Evolutionary conservation across 2,113 vertebrate genomes (phyloP).

Genomic region (Pogonocichla stellata): DNA sequence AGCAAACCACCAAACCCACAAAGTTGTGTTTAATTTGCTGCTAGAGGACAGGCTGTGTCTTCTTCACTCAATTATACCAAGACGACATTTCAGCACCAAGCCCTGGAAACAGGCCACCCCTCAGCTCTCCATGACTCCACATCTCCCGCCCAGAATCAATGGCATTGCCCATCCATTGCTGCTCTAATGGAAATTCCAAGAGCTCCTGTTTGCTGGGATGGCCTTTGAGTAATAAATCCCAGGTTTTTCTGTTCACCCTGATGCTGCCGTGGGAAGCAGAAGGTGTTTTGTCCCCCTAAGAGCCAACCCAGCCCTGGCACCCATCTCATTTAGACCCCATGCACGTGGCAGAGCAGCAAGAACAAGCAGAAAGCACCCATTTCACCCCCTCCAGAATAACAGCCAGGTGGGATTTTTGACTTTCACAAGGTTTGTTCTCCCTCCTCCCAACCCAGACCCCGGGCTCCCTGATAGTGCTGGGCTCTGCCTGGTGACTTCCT

Average conservation of each 20-base stretch:
- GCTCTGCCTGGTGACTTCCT: slow-evolving; percentile 19
- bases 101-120: background rate
- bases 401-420: background rate
- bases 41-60: slow-evolving; percentile 37
- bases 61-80: background rate
- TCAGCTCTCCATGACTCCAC: background rate
- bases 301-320: background rate
- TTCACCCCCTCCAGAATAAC: background rate
- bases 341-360: background rate
- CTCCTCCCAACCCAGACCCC: background rate
- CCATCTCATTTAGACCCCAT: background rate
- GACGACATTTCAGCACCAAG: background rate
- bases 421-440: background rate
- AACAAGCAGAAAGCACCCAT: background rate
- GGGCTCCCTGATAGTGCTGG: accelerated
- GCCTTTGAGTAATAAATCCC: background rate
- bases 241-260: accelerated
- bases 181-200: background rate
- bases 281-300: background rate
- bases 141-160: background rate
- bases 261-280: accelerated
- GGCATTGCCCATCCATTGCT: background rate
- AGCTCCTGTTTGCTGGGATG: background rate
- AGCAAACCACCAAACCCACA: slow-evolving; percentile 69
- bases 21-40: slow-evolving; percentile 74